Base-by-base conservation (phyloP, 1,140 invertebrate species). In the Cherax quadricarinatus region DNA sequence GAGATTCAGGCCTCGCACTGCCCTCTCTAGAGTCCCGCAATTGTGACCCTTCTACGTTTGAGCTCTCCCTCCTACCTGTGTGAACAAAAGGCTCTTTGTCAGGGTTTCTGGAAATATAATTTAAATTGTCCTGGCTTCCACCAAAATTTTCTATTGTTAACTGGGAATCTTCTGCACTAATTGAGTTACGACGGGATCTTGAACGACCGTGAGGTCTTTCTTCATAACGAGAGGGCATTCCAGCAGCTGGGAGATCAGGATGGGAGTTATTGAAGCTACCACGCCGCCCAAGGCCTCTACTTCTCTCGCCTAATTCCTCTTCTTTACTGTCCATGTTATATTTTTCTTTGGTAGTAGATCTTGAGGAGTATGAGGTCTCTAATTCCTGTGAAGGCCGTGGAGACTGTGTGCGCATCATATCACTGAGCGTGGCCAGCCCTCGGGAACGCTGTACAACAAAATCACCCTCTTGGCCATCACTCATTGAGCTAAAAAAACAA, bases 81-180 rank as follows among this genome's bases (percentile, higher is more conserved):
- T 94, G 94, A 24, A 96, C 95, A 14, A 96, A 96, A 4, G 96
- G 95, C 93, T 97, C 97, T 95, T 98, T 98, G 95, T 98, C 97
- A 0, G 97, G 97, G 96, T 98, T 97, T 94, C 96, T 96, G 70
- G 96, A 96, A 94, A 96, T 96, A 94, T 96, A 96, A 94, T 96
- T 96, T 94, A 96, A 95, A 94, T 96, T 97, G 94, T 96, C 97
- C 96, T 98, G 97, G 66, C 94, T 94, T 97, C 97, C 98, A 53
- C 98, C 98, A 95, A 98, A 98, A 95, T 98, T 98, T 95, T 98
- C 98, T 53, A 98, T 97, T 0, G 98, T 98, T 92, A 98, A 95
- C 95, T 95, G 95, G 53, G 97, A 98, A 94, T 98, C 98, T 18
- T 94, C 94, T 94, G 98, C 98, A 70, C 97, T 97, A 81, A 98